phyloP scores from a whole-genome alignment of 2,888 invertebrate genomes.

The Deladenus siricidicola region DNA sequence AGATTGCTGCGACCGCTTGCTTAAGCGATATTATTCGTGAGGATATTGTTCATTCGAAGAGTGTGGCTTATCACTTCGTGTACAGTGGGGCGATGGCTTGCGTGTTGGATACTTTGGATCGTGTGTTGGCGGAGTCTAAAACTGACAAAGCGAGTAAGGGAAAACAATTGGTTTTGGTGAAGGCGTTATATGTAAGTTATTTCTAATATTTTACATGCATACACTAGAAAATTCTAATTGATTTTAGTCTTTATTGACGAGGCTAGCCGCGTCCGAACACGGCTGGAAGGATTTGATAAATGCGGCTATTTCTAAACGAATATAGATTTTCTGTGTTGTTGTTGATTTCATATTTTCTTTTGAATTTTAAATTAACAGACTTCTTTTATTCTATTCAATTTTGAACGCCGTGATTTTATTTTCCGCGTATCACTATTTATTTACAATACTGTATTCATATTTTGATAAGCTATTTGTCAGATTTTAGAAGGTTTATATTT shows the following conservation, averaged over 20 bases:
- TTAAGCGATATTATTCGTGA: conserved; percentile 17
- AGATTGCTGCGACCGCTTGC: conserved; percentile 14
- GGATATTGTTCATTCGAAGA: conserved; percentile 9
- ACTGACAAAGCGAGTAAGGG: not conserved
- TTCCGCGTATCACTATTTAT: too few relatives aligned
- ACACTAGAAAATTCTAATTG: not conserved
- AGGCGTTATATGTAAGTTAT: not conserved
- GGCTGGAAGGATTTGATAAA: not conserved
- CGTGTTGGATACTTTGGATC: conserved; percentile 11
- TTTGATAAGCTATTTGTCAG: too few relatives aligned
- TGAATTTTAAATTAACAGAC: too few relatives aligned
- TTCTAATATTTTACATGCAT: not conserved
- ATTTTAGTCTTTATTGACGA: not conserved
- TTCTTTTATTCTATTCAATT: too few relatives aligned
- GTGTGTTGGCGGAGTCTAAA: not conserved
- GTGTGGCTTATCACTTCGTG: conserved; percentile 12
- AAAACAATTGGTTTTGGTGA: conserved; percentile 8
- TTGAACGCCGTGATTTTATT: too few relatives aligned
- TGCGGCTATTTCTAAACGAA: not conserved
- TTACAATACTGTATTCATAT: too few relatives aligned
- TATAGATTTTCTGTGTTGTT: too few relatives aligned
- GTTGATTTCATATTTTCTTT: too few relatives aligned
- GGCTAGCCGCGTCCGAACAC: not conserved
- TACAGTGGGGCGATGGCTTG: conserved; percentile 15
- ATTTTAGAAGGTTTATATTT: too few relatives aligned